Evolutionary conservation across 2,888 invertebrate genomes (phyloP), one percentile per base, ranked within the genome.

Genomic region (Nemapogon koenigi): DNA sequence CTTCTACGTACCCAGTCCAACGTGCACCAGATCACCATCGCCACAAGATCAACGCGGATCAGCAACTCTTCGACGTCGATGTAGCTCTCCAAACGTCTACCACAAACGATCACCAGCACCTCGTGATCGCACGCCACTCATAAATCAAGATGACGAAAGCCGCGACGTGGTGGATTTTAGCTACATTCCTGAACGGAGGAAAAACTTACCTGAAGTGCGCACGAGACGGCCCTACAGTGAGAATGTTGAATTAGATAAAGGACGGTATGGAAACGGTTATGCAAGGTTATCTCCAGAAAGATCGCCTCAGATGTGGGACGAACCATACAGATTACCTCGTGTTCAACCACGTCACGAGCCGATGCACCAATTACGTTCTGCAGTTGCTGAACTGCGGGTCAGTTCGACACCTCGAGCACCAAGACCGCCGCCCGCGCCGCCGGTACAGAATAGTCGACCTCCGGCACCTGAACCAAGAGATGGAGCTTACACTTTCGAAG

Each of bases 1-100:
- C 4, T 89, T 89, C 57, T 89, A 89, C 59, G 88, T 89, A 18
- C 89, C 89, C 40, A 85, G 86, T 57, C 81, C 82, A 1, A 73
- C 81, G 2, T 62, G 63, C 2, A 60, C 78, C 18, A 70, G 82
- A 13, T 69, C 79, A 14, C 73, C 79, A 13, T 81, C 66, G 30
- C 81, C 61, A 3, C 80, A 65, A 18, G 72, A 62, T 36, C 62
- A 68, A 32, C 61, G 61, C 49, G 76, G 68, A 47, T 59, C 64
- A 2, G 54, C 66, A 7, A 67, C 68, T 13, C 48, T 75, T 16
- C 59, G 75, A 15, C 54, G 76, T 40, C 58, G 78, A 17, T 78
- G 76, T 42, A 79, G 78, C 42, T 78, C 78, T 1, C 76, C 78
- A 43, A 76, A 76, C 43, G 76, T 78, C 2, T 76, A 78, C 38